Evolutionary conservation across 2,888 invertebrate species (phyloP), one percentile per base, ranked within the genome.

Genomic region (Gonocerus acuteangulatus): DNA sequence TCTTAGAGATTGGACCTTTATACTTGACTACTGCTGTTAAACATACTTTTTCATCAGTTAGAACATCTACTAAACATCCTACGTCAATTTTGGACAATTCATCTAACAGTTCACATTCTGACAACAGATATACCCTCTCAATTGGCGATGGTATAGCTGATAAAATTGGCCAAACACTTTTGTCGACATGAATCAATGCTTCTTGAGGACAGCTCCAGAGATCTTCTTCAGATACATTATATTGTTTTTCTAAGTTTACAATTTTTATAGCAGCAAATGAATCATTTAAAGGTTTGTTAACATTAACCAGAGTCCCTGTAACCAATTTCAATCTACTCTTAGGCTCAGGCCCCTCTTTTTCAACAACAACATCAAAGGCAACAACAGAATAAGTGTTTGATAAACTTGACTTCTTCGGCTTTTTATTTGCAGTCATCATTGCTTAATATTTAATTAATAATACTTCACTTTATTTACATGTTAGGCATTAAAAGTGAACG

Each of bases 1-100:
- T 63, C 60, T 65, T 64, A 34, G 62, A 48, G 42, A 69, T 66
- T 42, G 66, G 66, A 42, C 70, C 70, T 62, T 67, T 69, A 62
- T 67, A 69, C 47, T 62, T 67, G 34, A 70, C 66, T 36, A 67
- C 62, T n/a, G 67, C 67, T 59, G 62, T 57, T 48, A 67, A 65
- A 22, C 60, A 61, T 47, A 60, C 44, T 56, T 34, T 42, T 44
- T 63, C 51, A 54, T 64, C 61, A 23, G 59, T 62, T n/a, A 65
- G 49, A 49, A 69, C 65, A 34, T 64, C 60, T 2, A 71, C 70
- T 44, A 61, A 52, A 34, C 60, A 62, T 22, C 68, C 69, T 45
- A 68, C 62, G 39, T 66, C 58, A 45, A 70, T 64, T 27, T 61
- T 48, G 32, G 63, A 61, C 32, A 71, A 62, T 61, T 70, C 66